Evolutionary conservation across 1,140 invertebrate genomes (phyloP), one percentile per base, ranked within the genome.

Genomic region (Drosophila sturtevanti): DNA sequence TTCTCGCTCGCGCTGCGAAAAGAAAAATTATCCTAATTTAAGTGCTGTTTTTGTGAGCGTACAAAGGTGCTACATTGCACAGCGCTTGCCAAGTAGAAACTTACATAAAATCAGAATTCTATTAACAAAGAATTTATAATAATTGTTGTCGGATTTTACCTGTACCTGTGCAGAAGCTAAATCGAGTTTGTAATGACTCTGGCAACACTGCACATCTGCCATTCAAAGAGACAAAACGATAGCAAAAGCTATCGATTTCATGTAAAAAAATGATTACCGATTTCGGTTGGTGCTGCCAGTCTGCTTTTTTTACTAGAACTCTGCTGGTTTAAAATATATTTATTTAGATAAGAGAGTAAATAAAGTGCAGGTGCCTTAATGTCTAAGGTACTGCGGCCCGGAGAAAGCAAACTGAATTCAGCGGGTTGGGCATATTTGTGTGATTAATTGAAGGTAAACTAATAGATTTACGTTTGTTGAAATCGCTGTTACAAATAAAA

Each of bases 151-250:
- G 3, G 16, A 48, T 21, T 48, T 48, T 48, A 48, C 41, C 41
- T 48, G 41, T 48, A 48, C 41, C 41, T 48, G 41, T 48, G 41
- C 41, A 48, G 41, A 48, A 48, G 41, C 41, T 21, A 48, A 48
- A 21, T 21, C 9, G 41, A 9, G 41, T n/a, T 38, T 38, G 4
- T n/a, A 4, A 38, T n/a, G 12, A 38, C 34, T 38, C 37, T 38
- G 37, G 37, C 37, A 38, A 14, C 37, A 38, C 37, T 38, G n/a
- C 37, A n/a, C 12, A 38, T 38, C 12, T 44, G 14, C 41, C 41
- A 44, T 7, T 31, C 27, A 31, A 6, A 4, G 2, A 44, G 6
- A 16, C 9, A 6, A 6, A 18, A 10, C 41, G 41, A 48, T 48
- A 11, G 9, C 16, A 2, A 18, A 10, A 21, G 0, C 41, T 44